Percentiles rank a stretch among this genome's conserved stretches.
These are phyloP conservation scores for Tenrec ecaudatus DNA, from an alignment of 2,113 vertebrate species.

Conservation along the genomic window DNA sequence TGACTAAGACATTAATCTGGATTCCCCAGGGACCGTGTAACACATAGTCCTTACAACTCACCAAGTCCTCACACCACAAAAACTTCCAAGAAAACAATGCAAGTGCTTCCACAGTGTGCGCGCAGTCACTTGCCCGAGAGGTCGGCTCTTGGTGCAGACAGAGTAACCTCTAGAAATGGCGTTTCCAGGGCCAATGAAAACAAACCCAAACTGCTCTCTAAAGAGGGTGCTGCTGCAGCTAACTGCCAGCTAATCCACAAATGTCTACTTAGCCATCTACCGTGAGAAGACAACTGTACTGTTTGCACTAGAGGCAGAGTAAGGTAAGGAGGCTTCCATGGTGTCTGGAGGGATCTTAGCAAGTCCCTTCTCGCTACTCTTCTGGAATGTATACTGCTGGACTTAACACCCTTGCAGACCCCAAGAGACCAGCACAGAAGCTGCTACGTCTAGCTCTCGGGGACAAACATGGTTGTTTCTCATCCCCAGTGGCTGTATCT, in stretches of 20 bases:
- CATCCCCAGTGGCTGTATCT: neutral
- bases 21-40: neutral
- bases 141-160: neutral
- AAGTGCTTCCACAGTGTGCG: neutral
- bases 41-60: neutral
- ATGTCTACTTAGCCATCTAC: neutral
- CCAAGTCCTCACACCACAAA: neutral
- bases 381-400: neutral
- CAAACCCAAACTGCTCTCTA: neutral
- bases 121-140: neutral
- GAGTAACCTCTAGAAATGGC: neutral
- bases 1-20: neutral
- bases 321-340: neutral
- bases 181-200: conserved; percentile 40
- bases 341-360: neutral
- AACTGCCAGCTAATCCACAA: neutral
- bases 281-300: neutral
- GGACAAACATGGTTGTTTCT: neutral
- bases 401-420: neutral
- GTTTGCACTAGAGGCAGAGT: neutral
- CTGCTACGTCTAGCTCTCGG: neutral
- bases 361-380: neutral
- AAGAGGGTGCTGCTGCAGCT: neutral
- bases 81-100: neutral
- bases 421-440: neutral